Conservation (phyloP, 2,113 vertebrate species). For the Nesospiza acunhae region DNA sequence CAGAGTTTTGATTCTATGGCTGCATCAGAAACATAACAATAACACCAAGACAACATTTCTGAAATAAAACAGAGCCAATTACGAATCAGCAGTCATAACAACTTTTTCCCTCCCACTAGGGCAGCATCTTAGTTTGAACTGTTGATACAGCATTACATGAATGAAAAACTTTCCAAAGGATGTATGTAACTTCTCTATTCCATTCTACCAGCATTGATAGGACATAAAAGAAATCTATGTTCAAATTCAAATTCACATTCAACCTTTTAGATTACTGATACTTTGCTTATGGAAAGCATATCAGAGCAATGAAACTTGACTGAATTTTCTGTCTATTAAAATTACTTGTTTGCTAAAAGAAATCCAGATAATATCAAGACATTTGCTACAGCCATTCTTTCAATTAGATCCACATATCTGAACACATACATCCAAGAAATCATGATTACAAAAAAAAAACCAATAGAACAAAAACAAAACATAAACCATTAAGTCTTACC, state of each 20-base stretch:
- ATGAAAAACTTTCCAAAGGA: neutral
- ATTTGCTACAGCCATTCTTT: neutral
- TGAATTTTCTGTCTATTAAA: neutral
- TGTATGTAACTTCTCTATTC: too few relatives aligned
- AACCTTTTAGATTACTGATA: neutral
- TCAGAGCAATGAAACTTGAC: neutral
- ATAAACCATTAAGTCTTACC: constrained; percentile 72
- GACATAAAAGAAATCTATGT: neutral
- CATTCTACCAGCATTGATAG: neutral
- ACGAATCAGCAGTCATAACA: neutral
- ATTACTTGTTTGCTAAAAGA: neutral
- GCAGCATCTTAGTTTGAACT: neutral
- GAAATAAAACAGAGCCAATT: neutral
- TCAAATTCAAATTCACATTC: neutral
- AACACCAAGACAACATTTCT: neutral
- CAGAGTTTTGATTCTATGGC: neutral
- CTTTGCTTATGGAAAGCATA: neutral
- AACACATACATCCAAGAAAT: neutral
- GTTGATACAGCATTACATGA: neutral
- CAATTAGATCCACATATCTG: neutral
- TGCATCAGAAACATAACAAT: neutral
- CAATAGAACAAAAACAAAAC: neutral
- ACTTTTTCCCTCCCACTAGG: neutral
- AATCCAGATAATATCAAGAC: neutral
- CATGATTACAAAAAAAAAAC: neutral